Percentiles rank a stretch among this genome's conserved stretches.
phyloP scores from a whole-genome alignment of 1,140 invertebrate species.

The Eumaeus atala region DNA sequence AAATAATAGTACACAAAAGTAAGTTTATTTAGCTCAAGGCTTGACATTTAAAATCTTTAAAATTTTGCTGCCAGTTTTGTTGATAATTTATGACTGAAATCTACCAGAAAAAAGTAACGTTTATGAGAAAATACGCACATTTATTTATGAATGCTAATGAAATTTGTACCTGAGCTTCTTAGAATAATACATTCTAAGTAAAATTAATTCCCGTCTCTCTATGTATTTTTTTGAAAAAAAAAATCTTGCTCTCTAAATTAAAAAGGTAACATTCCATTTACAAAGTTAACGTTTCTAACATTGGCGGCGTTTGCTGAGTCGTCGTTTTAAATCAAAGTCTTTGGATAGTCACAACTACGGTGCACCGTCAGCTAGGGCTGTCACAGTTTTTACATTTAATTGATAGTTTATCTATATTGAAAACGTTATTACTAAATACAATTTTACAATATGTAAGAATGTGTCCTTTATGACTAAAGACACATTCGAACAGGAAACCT shows the following conservation, averaged over 20 bases:
- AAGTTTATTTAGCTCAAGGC: not conserved
- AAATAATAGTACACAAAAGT: not conserved
- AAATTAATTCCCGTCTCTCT: not conserved
- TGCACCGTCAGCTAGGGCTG: not conserved
- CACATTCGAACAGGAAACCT: no score
- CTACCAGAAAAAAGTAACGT: not conserved
- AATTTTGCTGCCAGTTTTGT: no score
- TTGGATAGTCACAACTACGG: slow-evolving; percentile 15
- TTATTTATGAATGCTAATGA: not conserved
- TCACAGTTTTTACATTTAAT: not conserved
- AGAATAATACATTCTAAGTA: not conserved
- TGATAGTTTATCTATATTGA: no score
- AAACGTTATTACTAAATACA: no score
- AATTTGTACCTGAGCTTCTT: slow-evolving; percentile 3
- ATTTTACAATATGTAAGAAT: no score
- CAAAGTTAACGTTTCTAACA: slow-evolving; percentile 6
- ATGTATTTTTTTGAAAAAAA: not conserved
- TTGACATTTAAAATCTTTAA: not conserved
- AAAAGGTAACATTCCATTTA: slow-evolving; percentile 8
- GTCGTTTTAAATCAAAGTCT: slow-evolving; percentile 26
- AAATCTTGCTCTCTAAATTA: slow-evolving; percentile 8
- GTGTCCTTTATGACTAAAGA: no score
- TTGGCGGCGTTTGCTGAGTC: slow-evolving; percentile 11
- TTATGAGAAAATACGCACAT: not conserved
- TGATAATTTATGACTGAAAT: no score